These are phyloP conservation scores for Eristalis tenax DNA, from an alignment of 2,888 invertebrate genomes.

Conservation along the genomic window DNA sequence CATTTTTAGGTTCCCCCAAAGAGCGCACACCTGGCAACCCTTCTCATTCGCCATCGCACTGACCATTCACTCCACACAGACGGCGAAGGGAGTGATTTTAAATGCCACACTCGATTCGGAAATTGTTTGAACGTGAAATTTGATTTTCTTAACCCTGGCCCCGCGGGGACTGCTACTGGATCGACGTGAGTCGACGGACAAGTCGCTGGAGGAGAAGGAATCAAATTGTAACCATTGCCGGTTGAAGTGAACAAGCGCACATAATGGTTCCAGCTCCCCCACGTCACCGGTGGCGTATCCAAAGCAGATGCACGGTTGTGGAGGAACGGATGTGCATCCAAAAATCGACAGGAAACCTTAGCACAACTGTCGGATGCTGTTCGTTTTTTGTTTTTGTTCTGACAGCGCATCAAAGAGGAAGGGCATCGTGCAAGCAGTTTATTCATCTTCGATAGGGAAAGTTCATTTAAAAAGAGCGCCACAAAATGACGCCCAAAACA, in stretches of 20 bases:
- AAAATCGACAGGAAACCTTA: not conserved
- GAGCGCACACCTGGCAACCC: not conserved
- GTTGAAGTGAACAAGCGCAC: not conserved
- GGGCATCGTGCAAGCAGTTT: not conserved
- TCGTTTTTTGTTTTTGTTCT: no score
- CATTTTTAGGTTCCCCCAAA: no score
- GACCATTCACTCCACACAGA: not conserved
- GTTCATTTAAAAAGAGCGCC: not conserved
- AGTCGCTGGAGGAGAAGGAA: not conserved
- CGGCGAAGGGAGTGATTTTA: not conserved
- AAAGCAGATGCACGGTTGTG: not conserved
- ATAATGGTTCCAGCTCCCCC: not conserved
- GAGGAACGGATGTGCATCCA: not conserved
- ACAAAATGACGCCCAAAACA: not conserved
- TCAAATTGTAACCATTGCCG: not conserved
- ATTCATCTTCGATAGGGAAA: no score
- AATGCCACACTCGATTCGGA: not conserved
- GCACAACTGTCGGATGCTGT: not conserved
- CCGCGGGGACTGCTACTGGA: no score
- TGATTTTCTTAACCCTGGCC: not conserved
- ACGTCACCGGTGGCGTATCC: not conserved
- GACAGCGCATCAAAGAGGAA: not conserved
- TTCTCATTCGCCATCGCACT: not conserved
- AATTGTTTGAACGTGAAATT: not conserved
- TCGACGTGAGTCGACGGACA: not conserved